Evolutionary conservation across 2,888 invertebrate genomes (phyloP), one percentile per base, ranked within the genome.

Genomic region (Diaperis boleti): DNA sequence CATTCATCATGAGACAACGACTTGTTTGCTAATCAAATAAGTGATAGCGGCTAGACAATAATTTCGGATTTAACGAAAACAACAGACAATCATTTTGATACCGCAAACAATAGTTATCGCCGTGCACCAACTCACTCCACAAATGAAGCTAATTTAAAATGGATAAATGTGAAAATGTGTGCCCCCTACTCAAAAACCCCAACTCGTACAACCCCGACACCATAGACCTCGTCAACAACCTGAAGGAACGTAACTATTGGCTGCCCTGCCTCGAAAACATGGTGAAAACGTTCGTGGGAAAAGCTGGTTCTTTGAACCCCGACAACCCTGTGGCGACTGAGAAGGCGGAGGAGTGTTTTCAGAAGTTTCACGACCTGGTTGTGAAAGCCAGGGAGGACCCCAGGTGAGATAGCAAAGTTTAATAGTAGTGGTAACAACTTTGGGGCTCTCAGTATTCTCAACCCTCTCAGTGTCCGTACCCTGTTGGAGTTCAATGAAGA

Each of bases 401-500:
- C 62, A 88, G 89, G 94, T 95, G 85, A 87, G 90, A 33, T 10
- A n/a, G n/a, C n/a, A n/a, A n/a, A n/a, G n/a, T n/a, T n/a, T n/a
- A n/a, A n/a, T n/a, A n/a, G n/a, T n/a, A n/a, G n/a, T n/a, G n/a
- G n/a, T n/a, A n/a, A n/a, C n/a, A n/a, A n/a, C n/a, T n/a, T n/a
- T n/a, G n/a, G n/a, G n/a, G n/a, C n/a, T n/a, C n/a, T 26, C 11
- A 41, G 76, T 14, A 52, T 72, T 72, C 69, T 81, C 63, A 93
- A 94, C 62, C 90, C 91, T 64, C 85, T 98, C 73, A 96, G 95
- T 65, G 93, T 97, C 67, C 85, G 98, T 76, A 91, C 92, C 77
- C 85, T 98, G 67, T 84, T 98, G 72, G 96, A 97, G 80, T 90
- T 95, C 72, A 92, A 96, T 75, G 96, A 96, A 82, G 94, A 95